Conservation (phyloP, 2,113 vertebrate genomes). For the Calyptomena viridis region DNA sequence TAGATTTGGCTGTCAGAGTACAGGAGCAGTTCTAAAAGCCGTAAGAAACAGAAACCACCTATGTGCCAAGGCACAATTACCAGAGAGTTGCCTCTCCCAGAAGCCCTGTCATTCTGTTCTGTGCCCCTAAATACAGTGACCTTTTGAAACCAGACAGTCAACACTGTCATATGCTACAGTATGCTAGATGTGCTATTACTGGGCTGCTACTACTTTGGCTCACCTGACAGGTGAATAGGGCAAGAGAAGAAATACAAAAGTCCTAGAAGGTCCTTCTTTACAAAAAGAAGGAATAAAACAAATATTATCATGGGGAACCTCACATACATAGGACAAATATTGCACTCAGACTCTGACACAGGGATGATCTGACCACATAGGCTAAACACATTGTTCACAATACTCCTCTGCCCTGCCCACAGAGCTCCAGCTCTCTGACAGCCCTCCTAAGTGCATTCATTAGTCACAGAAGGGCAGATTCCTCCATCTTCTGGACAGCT, state of each 20-base stretch:
- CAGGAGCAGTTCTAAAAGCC: neutral
- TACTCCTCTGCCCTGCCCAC: neutral
- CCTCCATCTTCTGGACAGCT: constrained; percentile 30
- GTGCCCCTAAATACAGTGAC: neutral
- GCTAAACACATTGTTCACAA: neutral
- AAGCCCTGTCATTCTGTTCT: neutral
- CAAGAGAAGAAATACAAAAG: neutral
- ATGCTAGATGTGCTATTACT: neutral
- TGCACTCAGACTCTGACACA: neutral
- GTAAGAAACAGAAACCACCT: neutral
- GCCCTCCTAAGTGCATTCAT: neutral
- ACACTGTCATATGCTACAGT: fast-evolving
- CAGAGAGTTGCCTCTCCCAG: neutral
- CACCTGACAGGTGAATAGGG: neutral
- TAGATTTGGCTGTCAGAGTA: neutral
- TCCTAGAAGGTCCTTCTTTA: neutral
- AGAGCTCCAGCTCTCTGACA: neutral
- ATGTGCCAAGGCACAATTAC: neutral
- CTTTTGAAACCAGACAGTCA: neutral
- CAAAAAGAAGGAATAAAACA: neutral
- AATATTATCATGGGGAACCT: neutral
- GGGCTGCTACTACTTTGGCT: neutral
- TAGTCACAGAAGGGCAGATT: neutral
- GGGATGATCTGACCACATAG: neutral
- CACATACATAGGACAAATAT: neutral